These are phyloP conservation scores for Goniozus legneri DNA, from an alignment of 1,140 invertebrate genomes.

Conservation along the genomic window DNA sequence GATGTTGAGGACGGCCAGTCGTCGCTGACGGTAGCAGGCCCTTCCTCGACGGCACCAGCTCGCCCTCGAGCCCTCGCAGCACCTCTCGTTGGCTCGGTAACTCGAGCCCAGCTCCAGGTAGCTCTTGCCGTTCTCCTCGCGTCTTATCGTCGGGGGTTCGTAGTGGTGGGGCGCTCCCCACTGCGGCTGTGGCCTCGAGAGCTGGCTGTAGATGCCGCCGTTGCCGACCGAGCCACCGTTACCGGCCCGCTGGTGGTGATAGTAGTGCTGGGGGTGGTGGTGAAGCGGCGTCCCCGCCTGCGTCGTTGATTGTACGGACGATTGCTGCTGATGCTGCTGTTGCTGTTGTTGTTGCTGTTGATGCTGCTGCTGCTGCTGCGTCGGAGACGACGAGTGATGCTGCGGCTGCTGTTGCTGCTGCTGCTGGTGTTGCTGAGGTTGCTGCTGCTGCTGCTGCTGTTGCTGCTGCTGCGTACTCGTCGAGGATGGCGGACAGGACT, in stretches of 20 bases:
- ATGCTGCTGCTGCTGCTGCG: slow-evolving; percentile 15
- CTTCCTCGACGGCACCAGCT: slow-evolving; percentile 71
- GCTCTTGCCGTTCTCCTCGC: slow-evolving; percentile 86
- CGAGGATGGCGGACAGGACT: slow-evolving; percentile 30
- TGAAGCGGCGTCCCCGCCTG: slow-evolving; percentile 25
- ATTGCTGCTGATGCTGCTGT: slow-evolving; percentile 12
- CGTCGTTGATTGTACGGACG: slow-evolving; percentile 16
- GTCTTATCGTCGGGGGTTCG: slow-evolving; percentile 76
- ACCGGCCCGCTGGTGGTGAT: slow-evolving; percentile 36
- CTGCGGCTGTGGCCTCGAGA: slow-evolving; percentile 49
- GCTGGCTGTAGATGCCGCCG: slow-evolving; percentile 38
- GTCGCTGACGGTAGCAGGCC: slow-evolving; percentile 76
- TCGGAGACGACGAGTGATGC: slow-evolving; percentile 10
- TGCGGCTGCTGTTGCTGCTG: slow-evolving; percentile 15
- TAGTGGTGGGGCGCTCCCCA: slow-evolving; percentile 55
- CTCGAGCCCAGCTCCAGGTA: slow-evolving; percentile 79
- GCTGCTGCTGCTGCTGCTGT: slow-evolving; percentile 28
- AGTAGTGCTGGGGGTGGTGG: slow-evolving; percentile 27
- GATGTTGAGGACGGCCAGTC: slow-evolving; percentile 85
- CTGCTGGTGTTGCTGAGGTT: slow-evolving; percentile 27
- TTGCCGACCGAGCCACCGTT: slow-evolving; percentile 20
- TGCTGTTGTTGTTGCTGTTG: slow-evolving; percentile 18
- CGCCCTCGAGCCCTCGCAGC: slow-evolving; percentile 71
- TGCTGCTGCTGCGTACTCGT: slow-evolving; percentile 18
- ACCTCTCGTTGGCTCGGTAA: slow-evolving; percentile 60